Base-by-base conservation (phyloP, 1,140 invertebrate genomes). In the Penaeus japonicus region DNA sequence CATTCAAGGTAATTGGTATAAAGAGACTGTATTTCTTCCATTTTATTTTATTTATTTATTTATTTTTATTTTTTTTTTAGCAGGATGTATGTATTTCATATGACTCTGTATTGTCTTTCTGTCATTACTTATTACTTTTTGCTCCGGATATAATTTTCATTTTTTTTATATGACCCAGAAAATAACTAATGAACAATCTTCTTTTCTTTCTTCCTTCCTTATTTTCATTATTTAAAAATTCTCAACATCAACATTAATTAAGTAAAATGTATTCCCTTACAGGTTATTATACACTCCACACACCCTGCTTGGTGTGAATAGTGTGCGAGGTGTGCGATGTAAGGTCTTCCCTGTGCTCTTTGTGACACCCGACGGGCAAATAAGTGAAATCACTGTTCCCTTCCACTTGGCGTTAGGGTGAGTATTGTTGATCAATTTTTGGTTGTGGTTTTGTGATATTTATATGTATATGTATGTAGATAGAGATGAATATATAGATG, bases 401-500 rank as follows among this genome's bases (percentile, higher is more conserved):
- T 99, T 98, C 92, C 97, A 98, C 92, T 96, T 96, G 92, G 95
- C 96, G 5, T 92, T 97, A n/a, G 96, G 92, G 93, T 94, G 91
- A 91, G 91, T 84, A 17, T 77, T 27, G 78, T 30, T 73, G 78
- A n/a, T 35, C 5, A 24, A 32, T 35, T 20, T 35, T 70, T 20
- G 47, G 47, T 79, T 18, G 18, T 79, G 32, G 10, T 20, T 17
- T 53, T 24, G 18, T 79, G 5, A 17, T 79, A 79, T 79, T 0
- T 0, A 18, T 53, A 15, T 59, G 57, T 17, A 59, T 17, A 59
- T 15, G 57, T 15, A 17, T 15, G 57, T 59, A n/a, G 57, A 59
- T 59, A 7, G 75, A 22, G 7, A 3, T 77, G 73, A 20, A 20
- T 7, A 7, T 7, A 22, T 78, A 22, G 0, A n/a, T n/a, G n/a